Percentiles rank a stretch among this genome's conserved stretches.
Conservation (phyloP, 2,797 vertebrate genomes). For the Melanotaenia maccullochi region DNA sequence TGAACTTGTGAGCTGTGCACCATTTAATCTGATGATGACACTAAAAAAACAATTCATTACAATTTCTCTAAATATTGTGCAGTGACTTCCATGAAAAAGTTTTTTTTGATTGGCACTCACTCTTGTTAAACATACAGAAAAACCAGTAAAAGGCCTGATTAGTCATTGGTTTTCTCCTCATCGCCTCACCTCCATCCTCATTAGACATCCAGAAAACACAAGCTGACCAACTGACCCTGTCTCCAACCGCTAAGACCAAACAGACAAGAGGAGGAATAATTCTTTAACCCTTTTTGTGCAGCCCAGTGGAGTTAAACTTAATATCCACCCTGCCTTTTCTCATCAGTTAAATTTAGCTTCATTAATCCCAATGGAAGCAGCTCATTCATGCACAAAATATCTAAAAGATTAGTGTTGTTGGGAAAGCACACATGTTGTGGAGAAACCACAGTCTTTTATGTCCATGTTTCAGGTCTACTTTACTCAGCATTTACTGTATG, state of each 20-base stretch:
- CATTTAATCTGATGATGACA: background rate
- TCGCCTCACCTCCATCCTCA: background rate
- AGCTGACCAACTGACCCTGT: slow-evolving; percentile 2
- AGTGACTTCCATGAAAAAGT: background rate
- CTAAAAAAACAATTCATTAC: background rate
- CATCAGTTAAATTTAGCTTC: slow-evolving; percentile 48
- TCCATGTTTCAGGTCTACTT: slow-evolving; percentile 32
- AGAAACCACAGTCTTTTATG: slow-evolving; percentile 21
- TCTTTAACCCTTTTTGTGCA: slow-evolving; percentile 10
- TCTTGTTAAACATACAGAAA: slow-evolving; percentile 5
- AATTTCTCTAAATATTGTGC: background rate
- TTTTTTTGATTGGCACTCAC: background rate
- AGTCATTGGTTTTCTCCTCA: slow-evolving; percentile 4
- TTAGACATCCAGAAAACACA: slow-evolving; percentile 3
- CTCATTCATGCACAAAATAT: slow-evolving; percentile 40
- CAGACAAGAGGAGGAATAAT: slow-evolving; percentile 11
- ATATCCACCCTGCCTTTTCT: slow-evolving; percentile 51
- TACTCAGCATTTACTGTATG: slow-evolving; percentile 31
- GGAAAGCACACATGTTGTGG: slow-evolving; percentile 40
- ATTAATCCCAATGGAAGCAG: slow-evolving; percentile 50
- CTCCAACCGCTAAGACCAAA: slow-evolving; percentile 16
- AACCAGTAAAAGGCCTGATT: slow-evolving; percentile 6
- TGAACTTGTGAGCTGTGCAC: background rate
- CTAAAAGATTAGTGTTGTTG: slow-evolving; percentile 48
- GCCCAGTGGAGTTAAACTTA: slow-evolving; percentile 37